These are phyloP conservation scores for Alethe diademata DNA, from an alignment of 2,113 vertebrate genomes.

Conservation along the genomic window DNA sequence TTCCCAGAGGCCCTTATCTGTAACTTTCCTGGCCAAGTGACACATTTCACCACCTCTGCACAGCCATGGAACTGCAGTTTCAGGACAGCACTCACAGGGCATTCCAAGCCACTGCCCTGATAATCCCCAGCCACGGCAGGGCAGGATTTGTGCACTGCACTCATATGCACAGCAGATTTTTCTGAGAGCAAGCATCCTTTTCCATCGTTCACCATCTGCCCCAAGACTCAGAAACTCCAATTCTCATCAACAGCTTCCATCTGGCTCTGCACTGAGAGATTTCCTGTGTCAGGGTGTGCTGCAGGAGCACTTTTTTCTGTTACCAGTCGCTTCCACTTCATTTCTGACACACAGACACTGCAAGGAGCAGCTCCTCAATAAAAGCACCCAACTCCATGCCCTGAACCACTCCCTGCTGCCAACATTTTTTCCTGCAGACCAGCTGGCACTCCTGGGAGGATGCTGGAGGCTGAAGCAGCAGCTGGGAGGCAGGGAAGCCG, in stretches of 20 bases:
- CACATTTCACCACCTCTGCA: accelerated
- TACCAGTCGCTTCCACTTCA: not conserved
- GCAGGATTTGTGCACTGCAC: not conserved
- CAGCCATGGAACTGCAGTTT: not conserved
- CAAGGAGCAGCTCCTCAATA: not conserved
- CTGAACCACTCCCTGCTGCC: not conserved
- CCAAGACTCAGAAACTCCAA: not conserved
- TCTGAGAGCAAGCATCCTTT: not conserved
- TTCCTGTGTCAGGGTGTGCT: not conserved
- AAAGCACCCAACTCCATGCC: not conserved
- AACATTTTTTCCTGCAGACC: not conserved
- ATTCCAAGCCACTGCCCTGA: not conserved
- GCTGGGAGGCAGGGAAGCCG: not conserved
- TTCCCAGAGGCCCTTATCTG: not conserved
- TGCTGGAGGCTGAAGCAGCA: not conserved
- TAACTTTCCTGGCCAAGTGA: not conserved
- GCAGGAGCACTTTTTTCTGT: not conserved
- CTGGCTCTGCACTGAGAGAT: not conserved
- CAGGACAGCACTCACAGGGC: accelerated
- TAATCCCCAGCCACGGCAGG: not conserved
- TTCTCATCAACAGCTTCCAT: slow-evolving; percentile 20
- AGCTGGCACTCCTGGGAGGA: not conserved
- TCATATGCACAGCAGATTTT: not conserved
- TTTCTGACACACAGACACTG: not conserved
- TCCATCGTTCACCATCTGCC: not conserved